Evolutionary conservation across 2,113 vertebrate species (phyloP), one percentile per base, ranked within the genome.

Genomic region (Atlantisia rogersi): DNA sequence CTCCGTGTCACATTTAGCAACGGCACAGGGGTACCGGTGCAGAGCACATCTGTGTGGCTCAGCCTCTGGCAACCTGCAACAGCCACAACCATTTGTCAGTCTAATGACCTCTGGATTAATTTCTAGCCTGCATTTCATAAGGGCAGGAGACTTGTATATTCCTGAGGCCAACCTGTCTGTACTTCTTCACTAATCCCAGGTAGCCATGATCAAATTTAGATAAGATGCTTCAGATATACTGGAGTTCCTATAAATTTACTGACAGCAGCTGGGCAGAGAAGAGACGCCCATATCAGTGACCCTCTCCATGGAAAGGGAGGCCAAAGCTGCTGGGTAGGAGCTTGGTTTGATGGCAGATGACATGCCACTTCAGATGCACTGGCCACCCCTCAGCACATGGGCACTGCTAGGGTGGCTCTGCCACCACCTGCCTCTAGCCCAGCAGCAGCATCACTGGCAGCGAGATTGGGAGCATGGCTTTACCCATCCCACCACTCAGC

Each of bases 41-140:
- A 29, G 42, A 26, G 14, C 3, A 1, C 63, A 77, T 25, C 28
- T n/a, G 2, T 0, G 4, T 5, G 0, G 37, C 40, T 71, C 62
- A 62, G 5, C 4, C 56, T 71, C 81, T 63, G 53, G 10, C 77
- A 89, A 20, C 6, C 55, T 84, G 42, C 53, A 92, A 64, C 22
- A 62, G 50, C 24, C 77, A 86, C 31, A 77, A 32, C 21, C 31
- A 62, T 25, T 70, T 2, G 1, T 15, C 31, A 31, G n/a, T 74
- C n/a, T 60, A 59, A 68, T 50, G 39, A 77, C 42, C 21, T 50
- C 85, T 74, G 62, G 32, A 86, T 48, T 67, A 3, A 25, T 48
- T 90, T 77, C 84, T 10, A 76, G n/a, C 21, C 25, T 81, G 37
- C 11, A 58, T 85, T 85, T 79, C 67, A 59, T 22, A 39, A 32